Percentiles rank a stretch among this genome's conserved stretches.
These are phyloP conservation scores for Neuroscelio doddi DNA, from an alignment of 2,888 invertebrate genomes.

Conservation along the genomic window DNA sequence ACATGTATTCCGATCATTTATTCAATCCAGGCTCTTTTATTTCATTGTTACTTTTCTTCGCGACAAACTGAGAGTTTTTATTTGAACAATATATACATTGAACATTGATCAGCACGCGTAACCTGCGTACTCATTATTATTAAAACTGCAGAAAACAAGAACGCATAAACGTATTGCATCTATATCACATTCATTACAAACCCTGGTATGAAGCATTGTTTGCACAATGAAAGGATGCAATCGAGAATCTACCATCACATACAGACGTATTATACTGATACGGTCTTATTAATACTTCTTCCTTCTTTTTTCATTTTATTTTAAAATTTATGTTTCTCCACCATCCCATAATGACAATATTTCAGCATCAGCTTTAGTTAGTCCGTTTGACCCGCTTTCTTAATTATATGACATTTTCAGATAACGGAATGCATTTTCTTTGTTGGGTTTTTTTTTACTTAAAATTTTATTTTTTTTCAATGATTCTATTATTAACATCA, in stretches of 20 bases:
- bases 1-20: constrained; percentile 12
- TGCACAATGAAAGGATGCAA: constrained; percentile 69
- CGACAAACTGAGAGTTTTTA: constrained; percentile 50
- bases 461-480: too few relatives aligned
- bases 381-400: too few relatives aligned
- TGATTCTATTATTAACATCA: too few relatives aligned
- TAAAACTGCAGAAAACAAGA: constrained; percentile 62
- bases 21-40: constrained; percentile 9
- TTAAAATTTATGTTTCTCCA: constrained; percentile 38
- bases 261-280: constrained; percentile 42
- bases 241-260: constrained; percentile 47
- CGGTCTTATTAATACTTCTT: constrained; percentile 38
- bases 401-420: too few relatives aligned
- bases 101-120: constrained; percentile 71
- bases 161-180: constrained; percentile 45
- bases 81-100: constrained; percentile 59
- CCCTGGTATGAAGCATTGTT: constrained; percentile 71
- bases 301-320: constrained; percentile 33
- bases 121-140: constrained; percentile 72
- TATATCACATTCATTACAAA: constrained; percentile 68
- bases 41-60: constrained; percentile 29
- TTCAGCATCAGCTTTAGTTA: too few relatives aligned
- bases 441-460: too few relatives aligned
- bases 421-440: too few relatives aligned
- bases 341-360: constrained; percentile 43